Conservation (phyloP, 1,140 invertebrate genomes). For the Oryctes rhinoceros region DNA sequence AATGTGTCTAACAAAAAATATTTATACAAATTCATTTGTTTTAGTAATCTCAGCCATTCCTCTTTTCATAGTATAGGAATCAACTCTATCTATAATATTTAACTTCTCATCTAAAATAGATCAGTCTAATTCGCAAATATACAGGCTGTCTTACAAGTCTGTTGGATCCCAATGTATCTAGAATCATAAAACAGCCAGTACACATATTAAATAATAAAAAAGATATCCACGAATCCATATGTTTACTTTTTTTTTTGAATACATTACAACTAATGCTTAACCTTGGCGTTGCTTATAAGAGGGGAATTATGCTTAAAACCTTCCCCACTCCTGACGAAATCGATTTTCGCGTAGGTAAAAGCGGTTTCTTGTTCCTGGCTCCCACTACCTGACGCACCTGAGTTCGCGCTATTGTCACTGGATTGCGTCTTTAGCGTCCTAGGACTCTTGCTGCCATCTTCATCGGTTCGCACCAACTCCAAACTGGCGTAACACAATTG, state of each 20-base stretch:
- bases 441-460: not conserved
- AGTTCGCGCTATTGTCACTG: not conserved
- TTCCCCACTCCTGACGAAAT: not conserved
- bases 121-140: not conserved
- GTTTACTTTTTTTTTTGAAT: not conserved
- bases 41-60: not conserved
- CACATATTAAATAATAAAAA: not conserved
- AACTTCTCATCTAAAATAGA: not conserved
- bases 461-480: not conserved
- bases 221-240: not conserved
- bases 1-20: not conserved
- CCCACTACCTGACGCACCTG: not conserved
- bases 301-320: not conserved
- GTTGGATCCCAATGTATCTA: not conserved
- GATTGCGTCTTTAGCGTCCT: slow-evolving; percentile 1
- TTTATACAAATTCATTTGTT: not conserved
- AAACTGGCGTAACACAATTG: slow-evolving; percentile 9
- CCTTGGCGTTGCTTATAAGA: not conserved
- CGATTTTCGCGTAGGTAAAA: not conserved
- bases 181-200: not conserved
- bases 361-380: not conserved
- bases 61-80: too few relatives aligned
- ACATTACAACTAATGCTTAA: slow-evolving; percentile 6
- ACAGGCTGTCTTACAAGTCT: not conserved
- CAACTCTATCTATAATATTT: not conserved